Base-by-base conservation (phyloP, 2,113 vertebrate species). In the Mastomys natalensis region DNA sequence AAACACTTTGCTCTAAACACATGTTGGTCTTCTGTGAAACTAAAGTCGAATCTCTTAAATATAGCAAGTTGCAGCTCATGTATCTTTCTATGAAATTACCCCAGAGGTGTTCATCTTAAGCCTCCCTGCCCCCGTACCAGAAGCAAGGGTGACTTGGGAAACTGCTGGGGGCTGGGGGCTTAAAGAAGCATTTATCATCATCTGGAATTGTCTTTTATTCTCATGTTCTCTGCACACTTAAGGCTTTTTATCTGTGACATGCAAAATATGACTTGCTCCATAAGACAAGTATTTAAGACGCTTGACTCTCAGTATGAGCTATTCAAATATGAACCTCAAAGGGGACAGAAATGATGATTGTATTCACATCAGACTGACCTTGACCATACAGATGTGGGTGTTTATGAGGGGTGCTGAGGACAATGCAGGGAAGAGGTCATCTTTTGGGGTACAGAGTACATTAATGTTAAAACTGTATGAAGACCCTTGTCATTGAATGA, bases 21-120 rank as follows among this genome's bases (percentile, higher is more conserved):
- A 58, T 31, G 55, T 51, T 66, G 95, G 86, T 87, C 31, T 87
- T 93, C 51, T 31, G 45, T 2, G 3, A 19, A 51, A 89, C 45
- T 80, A 51, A 96, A 95, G 68, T 70, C 40, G 78, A n/a, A 55
- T 96, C n/a, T 84, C 84, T 91, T 45, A 89, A 62, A 87, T 24
- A 93, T 7, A 93, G 55, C n/a, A 66, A 40, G 55, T 62, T 45
- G 13, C 53, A 81, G 34, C 43, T 53, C n/a, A 11, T 66, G 19
- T 29, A 29, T 73, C 93, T 95, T 94, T 72, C 87, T 66, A 16
- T 84, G 55, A 91, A 95, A 96, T 74, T 64, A 26, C 10, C 17
- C 43, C 29, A 70, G 78, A 81, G 55, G 24, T 72, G 89, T 89
- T 87, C 88, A 53, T 80, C 87, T 87, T 82, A 48, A 66, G n/a